phyloP scores from a whole-genome alignment of 2,113 vertebrate species.

The Erythrolamprus reginae region DNA sequence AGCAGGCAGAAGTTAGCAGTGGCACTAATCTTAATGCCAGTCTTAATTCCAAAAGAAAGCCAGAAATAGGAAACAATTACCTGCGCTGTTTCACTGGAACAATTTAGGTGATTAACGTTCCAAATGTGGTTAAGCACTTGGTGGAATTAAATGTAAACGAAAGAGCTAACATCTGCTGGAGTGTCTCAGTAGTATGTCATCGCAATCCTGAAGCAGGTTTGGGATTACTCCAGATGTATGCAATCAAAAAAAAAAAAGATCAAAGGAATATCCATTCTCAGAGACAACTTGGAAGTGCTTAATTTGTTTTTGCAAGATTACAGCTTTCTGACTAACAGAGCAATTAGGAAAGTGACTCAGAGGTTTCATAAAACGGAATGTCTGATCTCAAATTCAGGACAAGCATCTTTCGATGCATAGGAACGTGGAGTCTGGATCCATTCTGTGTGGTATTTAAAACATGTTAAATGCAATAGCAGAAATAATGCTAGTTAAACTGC shows the following conservation, averaged over 20 bases:
- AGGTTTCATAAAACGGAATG: background rate
- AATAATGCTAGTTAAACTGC: background rate
- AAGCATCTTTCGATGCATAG: background rate
- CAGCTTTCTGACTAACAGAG: background rate
- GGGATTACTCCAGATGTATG: background rate
- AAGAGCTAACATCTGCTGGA: background rate
- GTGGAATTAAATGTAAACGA: background rate
- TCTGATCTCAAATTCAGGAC: background rate
- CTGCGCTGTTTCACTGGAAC: slow-evolving; percentile 4
- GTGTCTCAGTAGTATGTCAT: background rate
- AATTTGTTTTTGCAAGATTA: background rate
- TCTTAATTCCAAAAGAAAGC: background rate
- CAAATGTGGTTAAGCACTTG: background rate
- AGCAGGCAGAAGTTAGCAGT: background rate
- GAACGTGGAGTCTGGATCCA: background rate
- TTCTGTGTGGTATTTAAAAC: background rate
- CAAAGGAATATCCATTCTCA: background rate
- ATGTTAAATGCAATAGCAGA: background rate
- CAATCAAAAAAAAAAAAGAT: background rate
- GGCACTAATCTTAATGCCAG: background rate
- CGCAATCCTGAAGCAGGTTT: background rate
- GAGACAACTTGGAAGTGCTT: background rate
- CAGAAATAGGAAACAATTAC: slow-evolving; percentile 9
- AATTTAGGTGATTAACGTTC: background rate
- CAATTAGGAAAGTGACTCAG: background rate